Percentiles rank a stretch among this genome's conserved stretches.
phyloP scores from a whole-genome alignment of 2,113 vertebrate species.

The Puma concolor region DNA sequence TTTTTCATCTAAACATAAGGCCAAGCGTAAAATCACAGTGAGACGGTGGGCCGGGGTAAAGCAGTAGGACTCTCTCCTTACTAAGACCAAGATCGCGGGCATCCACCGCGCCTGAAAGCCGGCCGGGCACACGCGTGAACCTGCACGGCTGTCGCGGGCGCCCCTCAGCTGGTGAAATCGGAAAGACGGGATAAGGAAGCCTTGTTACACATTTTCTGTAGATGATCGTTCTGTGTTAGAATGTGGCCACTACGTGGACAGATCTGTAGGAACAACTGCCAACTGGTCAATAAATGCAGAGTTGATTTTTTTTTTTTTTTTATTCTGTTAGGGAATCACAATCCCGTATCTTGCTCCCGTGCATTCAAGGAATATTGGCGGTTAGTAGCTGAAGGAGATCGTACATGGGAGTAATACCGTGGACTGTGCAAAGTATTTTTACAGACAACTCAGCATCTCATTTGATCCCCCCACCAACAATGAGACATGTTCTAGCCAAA shows the following conservation, averaged over 20 bases:
- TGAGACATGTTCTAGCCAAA: neutral
- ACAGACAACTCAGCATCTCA: neutral
- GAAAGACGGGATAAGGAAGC: neutral
- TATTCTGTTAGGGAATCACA: neutral
- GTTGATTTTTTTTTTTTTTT: neutral
- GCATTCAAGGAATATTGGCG: neutral
- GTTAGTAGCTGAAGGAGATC: neutral
- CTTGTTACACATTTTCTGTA: neutral
- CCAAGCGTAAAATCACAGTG: conserved; percentile 70
- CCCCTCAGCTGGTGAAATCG: rapidly evolving
- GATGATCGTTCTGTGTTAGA: neutral
- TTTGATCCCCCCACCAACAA: neutral
- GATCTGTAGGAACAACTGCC: neutral
- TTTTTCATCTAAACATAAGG: conserved; percentile 83
- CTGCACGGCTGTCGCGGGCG: rapidly evolving
- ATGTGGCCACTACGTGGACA: neutral
- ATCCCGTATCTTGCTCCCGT: neutral
- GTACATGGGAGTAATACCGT: neutral
- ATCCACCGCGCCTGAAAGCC: neutral
- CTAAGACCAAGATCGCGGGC: neutral
- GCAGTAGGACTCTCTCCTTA: neutral
- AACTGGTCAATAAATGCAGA: neutral
- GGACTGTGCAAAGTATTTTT: neutral
- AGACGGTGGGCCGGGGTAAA: neutral
- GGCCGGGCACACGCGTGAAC: rapidly evolving